Conservation (phyloP, 2,888 invertebrate species). For the Mythimna pallens region DNA sequence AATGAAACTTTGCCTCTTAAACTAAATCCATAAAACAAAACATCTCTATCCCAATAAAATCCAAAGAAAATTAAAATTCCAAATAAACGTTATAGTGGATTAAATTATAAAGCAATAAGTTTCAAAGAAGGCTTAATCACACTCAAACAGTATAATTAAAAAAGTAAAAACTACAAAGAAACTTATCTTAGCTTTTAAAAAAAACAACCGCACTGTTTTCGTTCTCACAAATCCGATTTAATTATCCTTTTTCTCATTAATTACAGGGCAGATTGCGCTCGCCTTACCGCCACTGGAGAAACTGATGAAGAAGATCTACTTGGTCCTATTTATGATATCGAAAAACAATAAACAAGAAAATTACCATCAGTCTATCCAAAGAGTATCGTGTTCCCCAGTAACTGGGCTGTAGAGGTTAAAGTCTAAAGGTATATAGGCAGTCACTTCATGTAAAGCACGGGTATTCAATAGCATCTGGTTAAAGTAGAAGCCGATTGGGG, state of each 20-base stretch:
- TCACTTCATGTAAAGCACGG: no score
- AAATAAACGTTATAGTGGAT: slow-evolving; percentile 27
- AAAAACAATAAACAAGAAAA: not conserved
- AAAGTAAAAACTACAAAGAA: slow-evolving; percentile 54
- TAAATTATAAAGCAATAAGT: slow-evolving; percentile 22
- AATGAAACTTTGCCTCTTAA: not conserved
- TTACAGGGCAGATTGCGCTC: slow-evolving; percentile 78
- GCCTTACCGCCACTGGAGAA: slow-evolving; percentile 58
- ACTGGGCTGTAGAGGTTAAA: no score
- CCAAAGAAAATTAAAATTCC: slow-evolving; percentile 15
- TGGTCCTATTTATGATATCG: not conserved
- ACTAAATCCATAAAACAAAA: slow-evolving; percentile 22
- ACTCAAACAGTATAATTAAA: slow-evolving; percentile 22
- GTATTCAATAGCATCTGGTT: no score
- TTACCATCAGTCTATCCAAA: no score
- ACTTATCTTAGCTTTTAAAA: slow-evolving; percentile 44
- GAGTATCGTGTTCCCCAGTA: no score
- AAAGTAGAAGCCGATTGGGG: no score
- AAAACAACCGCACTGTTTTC: slow-evolving; percentile 63
- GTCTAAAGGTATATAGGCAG: no score
- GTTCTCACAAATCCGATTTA: slow-evolving; percentile 76
- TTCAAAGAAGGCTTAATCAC: slow-evolving; percentile 33
- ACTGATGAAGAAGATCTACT: slow-evolving; percentile 2
- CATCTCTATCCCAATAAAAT: slow-evolving; percentile 21
- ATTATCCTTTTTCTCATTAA: slow-evolving; percentile 81